Evolutionary conservation across 2,113 vertebrate species (phyloP), one percentile per base, ranked within the genome.

Genomic region (Psophia crepitans): DNA sequence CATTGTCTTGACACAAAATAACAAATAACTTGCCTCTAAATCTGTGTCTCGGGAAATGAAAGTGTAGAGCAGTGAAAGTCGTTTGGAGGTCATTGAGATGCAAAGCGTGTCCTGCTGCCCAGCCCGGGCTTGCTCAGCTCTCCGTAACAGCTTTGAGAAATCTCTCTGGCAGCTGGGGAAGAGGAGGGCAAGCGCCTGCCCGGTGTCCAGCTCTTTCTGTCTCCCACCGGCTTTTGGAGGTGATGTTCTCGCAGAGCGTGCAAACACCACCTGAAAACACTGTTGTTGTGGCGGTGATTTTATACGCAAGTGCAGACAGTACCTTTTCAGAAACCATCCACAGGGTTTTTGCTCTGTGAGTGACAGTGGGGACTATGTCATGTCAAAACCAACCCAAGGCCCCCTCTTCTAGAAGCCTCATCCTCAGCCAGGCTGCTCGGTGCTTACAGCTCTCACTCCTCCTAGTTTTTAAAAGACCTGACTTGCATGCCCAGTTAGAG

Each of bases 51-150:
- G 35, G 92, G 86, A 97, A 96, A 95, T 89, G 84, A 92, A 96
- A 95, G 94, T 89, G 92, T 92, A 89, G 91, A 96, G 73, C 80
- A 91, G 95, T 84, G 92, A 96, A 97, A 97, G 97, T 96, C 95
- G 82, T 83, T 71, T 53, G 56, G 84, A 87, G 96, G 94, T 96
- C 91, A 95, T 24, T 68, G 65, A 92, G 58, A 71, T 89, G 84
- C 77, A 14, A 73, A 87, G 76, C 49, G 64, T 90, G 77, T 87
- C 87, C 86, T 57, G 73, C 60, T 90, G 64, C 16, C 53, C 41
- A 79, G 93, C 35, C 8, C 17, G 11, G 81, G 44, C 71, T 75
- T 51, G 57, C 88, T 96, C 79, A 44, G 64, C 46, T 75, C n/a
- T 43, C 76, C 2, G 2, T 66, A 54, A 37, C 71, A 64, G 51